phyloP scores from a whole-genome alignment of 2,888 invertebrate genomes.

The Lithophane semibrunnea region DNA sequence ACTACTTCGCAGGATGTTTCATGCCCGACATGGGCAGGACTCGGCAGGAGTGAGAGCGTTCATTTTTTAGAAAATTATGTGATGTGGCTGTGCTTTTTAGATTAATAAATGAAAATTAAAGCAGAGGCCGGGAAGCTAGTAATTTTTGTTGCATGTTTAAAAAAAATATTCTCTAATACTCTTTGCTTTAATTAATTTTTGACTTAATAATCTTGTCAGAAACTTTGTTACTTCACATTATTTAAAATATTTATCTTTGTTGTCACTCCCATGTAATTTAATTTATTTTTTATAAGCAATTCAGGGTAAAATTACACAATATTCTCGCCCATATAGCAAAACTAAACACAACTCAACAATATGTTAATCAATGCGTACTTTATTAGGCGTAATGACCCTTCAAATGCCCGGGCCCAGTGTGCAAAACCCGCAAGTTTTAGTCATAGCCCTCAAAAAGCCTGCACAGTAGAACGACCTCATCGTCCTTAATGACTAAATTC shows the following conservation, averaged over 20 bases:
- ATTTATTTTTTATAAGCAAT: not conserved
- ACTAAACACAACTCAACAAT: conserved; percentile 9
- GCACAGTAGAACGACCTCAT: conserved; percentile 67
- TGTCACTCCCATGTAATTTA: not conserved
- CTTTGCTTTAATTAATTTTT: too few species aligned
- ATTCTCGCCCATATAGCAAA: not conserved
- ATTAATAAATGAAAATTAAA: not conserved
- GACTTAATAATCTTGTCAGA: too few species aligned
- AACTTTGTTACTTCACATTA: not conserved
- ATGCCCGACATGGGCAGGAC: not conserved
- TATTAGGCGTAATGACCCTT: conserved; percentile 47
- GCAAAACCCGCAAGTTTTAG: conserved; percentile 57
- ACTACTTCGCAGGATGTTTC: conserved; percentile 24
- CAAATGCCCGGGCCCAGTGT: conserved; percentile 40
- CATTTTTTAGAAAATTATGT: not conserved
- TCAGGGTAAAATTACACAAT: not conserved
- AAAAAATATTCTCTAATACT: too few species aligned
- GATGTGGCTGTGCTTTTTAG: too few species aligned
- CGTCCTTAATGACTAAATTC: conserved; percentile 67
- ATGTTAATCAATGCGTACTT: conserved; percentile 26
- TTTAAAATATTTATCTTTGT: not conserved
- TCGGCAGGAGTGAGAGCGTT: not conserved
- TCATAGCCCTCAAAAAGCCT: conserved; percentile 62
- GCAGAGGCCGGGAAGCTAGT: too few species aligned
- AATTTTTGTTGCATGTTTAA: not conserved